Evolutionary conservation across 2,888 invertebrate species (phyloP), one percentile per base, ranked within the genome.

Genomic region (Sphaerophoria taeniata): DNA sequence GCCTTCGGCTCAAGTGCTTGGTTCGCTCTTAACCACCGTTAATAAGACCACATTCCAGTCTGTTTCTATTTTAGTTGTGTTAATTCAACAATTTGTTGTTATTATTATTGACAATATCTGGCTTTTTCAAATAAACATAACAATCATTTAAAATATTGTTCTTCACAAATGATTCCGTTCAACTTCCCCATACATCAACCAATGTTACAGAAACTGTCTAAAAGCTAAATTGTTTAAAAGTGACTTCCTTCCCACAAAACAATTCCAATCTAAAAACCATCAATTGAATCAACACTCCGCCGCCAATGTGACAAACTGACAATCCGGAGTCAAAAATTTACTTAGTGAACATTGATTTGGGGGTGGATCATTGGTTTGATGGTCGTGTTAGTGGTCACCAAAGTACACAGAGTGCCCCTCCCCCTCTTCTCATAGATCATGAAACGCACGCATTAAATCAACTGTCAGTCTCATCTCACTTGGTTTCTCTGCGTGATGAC

Each of bases 361-460:
- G 81, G 51, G 16, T 49, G 53, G 45, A n/a, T 45, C 14, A 61
- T 73, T 45, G 58, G 61, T 43, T 51, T 2, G 34, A 61, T 73
- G 58, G 70, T 85, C 81, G 61, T 85, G 81, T 85, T 77, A 73
- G 81, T 77, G 81, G 85, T 81, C 85, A 85, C 76, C 58, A 81
- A 80, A 70, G 69, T 65, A 74, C 73, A 85, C 69, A 76, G 58
- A 81, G 24, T 24, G 24, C 24, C 24, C 24, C 24, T 24, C 24
- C 24, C 24, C 51, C 53, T 56, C 43, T 58, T 43, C 11, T 16
- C 39, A n/a, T 45, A 73, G 43, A 72, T 69, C 67, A 56, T 60
- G 72, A 75, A 67, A 81, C 76, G 70, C 73, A 81, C 45, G 45
- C 77, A 85, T 85, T 70, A 81, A 81, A 81, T 85, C 85, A 77